Base-by-base conservation (phyloP, 2,113 vertebrate species). In the Potamarius usumacintae region DNA sequence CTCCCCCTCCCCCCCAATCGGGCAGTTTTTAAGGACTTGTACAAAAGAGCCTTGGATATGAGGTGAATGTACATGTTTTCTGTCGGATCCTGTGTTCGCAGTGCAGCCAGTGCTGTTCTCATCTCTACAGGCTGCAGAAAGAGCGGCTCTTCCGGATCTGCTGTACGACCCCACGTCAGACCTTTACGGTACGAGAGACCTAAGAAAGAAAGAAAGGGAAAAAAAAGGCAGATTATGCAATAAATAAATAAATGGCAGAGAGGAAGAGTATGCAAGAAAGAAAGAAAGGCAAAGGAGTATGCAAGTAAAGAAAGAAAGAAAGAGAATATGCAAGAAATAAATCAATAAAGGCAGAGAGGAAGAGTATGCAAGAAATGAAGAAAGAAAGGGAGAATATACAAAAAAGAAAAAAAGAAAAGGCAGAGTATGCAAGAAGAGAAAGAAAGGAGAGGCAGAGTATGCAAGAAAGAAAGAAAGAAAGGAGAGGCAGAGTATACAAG, bases 101-200 rank as follows among this genome's bases (percentile, higher is more conserved):
- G 90, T 14, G 93, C 88, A 27, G 94, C 92, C 8, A 99, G 72
- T 0, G 96, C 95, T 0, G 90, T 94, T 5, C 17, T 90, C 90
- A 99, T 90, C 90, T 99, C 97, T 87, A 99, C 91, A 0, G 98
- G 98, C 69, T 65, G 95, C 63, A 99, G 93, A 83, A 93, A 96
- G 83, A 99, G 95, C 1, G 94, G 91, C 74, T 96, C 94, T 72
- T 96, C 94, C 27, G 89, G 94, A 62, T 94, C 93, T 48, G 94
- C 92, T 0, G 94, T 95, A 89, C 95, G 95, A 85, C 90, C 94
- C 97, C 97, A 99, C 0, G 93, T 92, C 27, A 99, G 92, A 50
- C 98, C 98, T 92, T 97, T 98, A 52, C 98, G 96, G 92, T 99
- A 99, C 0, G 98, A 99, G 91, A 99, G 94, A 90, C 98, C 98